Base-by-base conservation (phyloP, 2,797 vertebrate genomes). In the Siniperca undulata region DNA sequence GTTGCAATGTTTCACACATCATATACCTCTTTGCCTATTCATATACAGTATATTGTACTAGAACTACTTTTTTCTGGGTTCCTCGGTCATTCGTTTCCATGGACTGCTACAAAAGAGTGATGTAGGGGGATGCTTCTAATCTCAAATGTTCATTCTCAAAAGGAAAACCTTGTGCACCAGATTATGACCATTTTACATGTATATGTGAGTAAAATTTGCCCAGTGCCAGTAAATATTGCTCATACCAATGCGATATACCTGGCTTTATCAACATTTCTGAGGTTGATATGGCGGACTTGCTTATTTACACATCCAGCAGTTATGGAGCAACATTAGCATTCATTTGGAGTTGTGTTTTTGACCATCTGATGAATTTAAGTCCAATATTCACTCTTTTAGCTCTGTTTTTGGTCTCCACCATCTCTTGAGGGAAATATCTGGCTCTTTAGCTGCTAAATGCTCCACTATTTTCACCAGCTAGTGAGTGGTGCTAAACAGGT, bases 351-450 rank as follows among this genome's bases (percentile, higher is more conserved):
- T 22, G 7, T 69, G 10, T 36, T 68, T 50, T 20, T 16, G 19
- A 3, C 5, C 27, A 27, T 20, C 20, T 52, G 50, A 11, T 48
- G 14, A 48, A 48, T 48, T 20, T 10, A 11, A n/a, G 42, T 69
- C 30, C 66, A 50, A 22, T 61, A 62, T 52, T 62, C 1, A 19
- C 8, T 24, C 16, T 38, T 34, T 22, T 19, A 50, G 46, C 46
- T 50, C 6, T 50, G 17, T 36, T 60, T 20, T 20, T 36, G 30
- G 58, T 60, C 58, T 36, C 58, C 8, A 30, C 17, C 30, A 60
- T 3, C 30, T 67, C 61, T 55, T 74, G 38, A 70, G 76, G 77
- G 73, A 82, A 74, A 55, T 74, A 38, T 80, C 16, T 60, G 46
- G 36, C 56, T 77, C 60, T 52, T 61, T 67, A 61, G 59, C 38